Conservation (phyloP, 37 sponge, comb jelly and placozoan species). For the Bolinopsis microptera region DNA sequence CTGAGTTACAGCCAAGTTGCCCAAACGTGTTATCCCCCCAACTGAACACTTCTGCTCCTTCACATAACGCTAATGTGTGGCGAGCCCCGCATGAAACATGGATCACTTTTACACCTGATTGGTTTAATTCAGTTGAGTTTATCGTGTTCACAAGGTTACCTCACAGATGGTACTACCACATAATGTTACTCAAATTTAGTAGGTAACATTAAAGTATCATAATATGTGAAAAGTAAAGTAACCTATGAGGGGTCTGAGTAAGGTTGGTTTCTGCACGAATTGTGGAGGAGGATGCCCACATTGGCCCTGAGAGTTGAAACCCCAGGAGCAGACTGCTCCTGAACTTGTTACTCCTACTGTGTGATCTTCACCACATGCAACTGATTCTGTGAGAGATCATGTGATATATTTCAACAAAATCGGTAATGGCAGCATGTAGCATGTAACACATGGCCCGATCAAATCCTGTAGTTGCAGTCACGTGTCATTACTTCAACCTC, state of each 20-base stretch:
- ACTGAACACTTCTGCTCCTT: constrained; percentile 37
- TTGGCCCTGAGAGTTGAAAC: constrained; percentile 43
- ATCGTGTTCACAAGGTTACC: no score
- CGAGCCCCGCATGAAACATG: constrained; percentile 46
- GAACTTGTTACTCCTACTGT: constrained; percentile 49
- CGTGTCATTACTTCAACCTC: neutral
- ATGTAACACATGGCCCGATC: no score
- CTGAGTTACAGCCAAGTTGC: constrained; percentile 23
- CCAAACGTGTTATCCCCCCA: constrained; percentile 49
- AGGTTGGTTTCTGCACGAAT: constrained; percentile 46
- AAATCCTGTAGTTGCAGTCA: neutral
- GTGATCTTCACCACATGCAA: constrained; percentile 48
- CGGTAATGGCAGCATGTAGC: neutral
- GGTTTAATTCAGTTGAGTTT: no score
- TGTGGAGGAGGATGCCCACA: constrained; percentile 53
- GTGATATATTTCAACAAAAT: neutral
- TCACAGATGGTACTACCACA: no score
- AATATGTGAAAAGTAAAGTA: neutral
- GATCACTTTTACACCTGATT: constrained; percentile 48
- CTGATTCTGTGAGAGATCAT: constrained; percentile 13
- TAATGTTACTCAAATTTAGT: no score
- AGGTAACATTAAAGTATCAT: no score
- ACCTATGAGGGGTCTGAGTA: constrained; percentile 19
- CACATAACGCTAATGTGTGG: constrained; percentile 41
- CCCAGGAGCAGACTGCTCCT: constrained; percentile 18